Conservation (phyloP, 64 coral and sea anemone species). For the Montipora sp. region DNA sequence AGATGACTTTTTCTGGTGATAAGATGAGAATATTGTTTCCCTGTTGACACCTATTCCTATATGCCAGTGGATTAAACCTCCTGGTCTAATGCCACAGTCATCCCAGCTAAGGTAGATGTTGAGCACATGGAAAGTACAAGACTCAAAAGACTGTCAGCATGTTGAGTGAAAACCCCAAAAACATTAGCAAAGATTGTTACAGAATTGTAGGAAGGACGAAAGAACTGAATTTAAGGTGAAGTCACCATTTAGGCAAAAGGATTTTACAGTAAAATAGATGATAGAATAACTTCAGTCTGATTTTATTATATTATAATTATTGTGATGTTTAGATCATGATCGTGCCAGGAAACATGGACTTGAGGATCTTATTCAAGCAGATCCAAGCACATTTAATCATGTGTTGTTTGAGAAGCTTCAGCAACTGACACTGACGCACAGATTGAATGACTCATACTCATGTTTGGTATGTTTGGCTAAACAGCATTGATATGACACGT, state of each 20-base stretch:
- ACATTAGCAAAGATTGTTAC: too few species aligned
- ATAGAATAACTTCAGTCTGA: neutral
- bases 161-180: too few species aligned
- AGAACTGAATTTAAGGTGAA: too few species aligned
- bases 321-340: constrained; percentile 67
- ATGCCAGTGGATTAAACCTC: too few species aligned
- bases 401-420: constrained; percentile 90
- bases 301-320: neutral
- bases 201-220: too few species aligned
- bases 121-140: too few species aligned
- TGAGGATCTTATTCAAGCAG: constrained; percentile 91
- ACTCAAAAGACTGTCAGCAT: too few species aligned
- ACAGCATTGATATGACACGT: neutral
- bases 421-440: constrained; percentile 79
- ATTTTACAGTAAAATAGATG: neutral
- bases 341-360: constrained; percentile 95
- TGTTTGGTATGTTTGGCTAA: constrained; percentile 75
- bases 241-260: neutral
- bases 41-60: too few species aligned
- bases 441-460: constrained; percentile 94
- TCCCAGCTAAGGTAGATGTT: too few species aligned
- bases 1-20: too few species aligned
- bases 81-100: too few species aligned
- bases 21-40: too few species aligned
- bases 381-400: constrained; percentile 89